phyloP scores from a whole-genome alignment of 2,797 vertebrate genomes.

The Garrulus glandarius region DNA sequence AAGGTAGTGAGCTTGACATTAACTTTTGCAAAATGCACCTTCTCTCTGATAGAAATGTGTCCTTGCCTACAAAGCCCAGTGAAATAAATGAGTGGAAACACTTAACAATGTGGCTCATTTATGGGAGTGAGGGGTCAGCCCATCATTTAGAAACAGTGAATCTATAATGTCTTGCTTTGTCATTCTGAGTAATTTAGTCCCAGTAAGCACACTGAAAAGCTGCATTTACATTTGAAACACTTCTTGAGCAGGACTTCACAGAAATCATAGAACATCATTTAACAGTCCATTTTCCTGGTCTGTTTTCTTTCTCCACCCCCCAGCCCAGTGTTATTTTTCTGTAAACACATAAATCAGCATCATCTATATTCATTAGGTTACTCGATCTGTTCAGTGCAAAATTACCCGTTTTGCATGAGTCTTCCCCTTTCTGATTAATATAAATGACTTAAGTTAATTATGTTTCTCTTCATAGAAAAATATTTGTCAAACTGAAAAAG shows the following conservation, averaged over 20 bases:
- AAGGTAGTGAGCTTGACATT: background rate
- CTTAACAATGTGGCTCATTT: background rate
- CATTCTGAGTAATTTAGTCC: background rate
- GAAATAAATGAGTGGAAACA: background rate
- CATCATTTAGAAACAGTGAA: background rate
- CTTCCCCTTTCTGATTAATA: constrained; percentile 76
- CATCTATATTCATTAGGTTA: constrained; percentile 76
- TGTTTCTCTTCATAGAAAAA: constrained; percentile 74
- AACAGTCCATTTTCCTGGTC: constrained; percentile 33
- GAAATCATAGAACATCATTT: constrained; percentile 35
- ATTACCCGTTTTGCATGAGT: constrained; percentile 70
- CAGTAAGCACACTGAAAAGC: background rate
- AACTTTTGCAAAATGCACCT: background rate
- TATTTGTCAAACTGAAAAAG: constrained; percentile 73
- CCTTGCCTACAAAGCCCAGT: background rate
- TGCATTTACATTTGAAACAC: constrained; percentile 12
- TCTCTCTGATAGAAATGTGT: background rate
- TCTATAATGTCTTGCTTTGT: background rate
- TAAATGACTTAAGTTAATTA: constrained; percentile 79
- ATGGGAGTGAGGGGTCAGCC: background rate
- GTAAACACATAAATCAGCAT: constrained; percentile 78
- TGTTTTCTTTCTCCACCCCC: background rate
- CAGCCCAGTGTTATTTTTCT: constrained; percentile 32
- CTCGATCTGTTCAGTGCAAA: constrained; percentile 65
- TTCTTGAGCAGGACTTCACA: constrained; percentile 19